phyloP scores from a whole-genome alignment of 2,797 vertebrate species.

The Caiman crocodilus region DNA sequence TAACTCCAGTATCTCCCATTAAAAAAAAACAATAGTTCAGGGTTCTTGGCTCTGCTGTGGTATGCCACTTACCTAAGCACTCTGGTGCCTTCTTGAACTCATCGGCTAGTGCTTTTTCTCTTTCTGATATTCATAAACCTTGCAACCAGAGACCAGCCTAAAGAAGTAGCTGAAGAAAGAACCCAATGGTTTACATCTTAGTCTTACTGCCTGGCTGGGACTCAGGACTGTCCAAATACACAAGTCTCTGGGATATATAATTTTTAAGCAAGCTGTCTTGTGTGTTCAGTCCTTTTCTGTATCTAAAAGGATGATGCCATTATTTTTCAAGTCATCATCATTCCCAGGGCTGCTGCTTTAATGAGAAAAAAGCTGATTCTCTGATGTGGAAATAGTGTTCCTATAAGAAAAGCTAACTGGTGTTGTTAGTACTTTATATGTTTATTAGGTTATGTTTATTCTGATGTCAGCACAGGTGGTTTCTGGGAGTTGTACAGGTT shows the following conservation, averaged over 20 bases:
- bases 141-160: background rate
- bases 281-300: background rate
- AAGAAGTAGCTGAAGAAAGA: constrained; percentile 1
- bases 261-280: background rate
- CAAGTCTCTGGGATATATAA: background rate
- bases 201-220: background rate
- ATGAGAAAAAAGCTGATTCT: constrained; percentile 15
- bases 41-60: background rate
- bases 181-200: background rate
- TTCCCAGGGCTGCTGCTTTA: background rate
- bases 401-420: constrained; percentile 8
- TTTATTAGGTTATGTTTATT: background rate
- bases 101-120: background rate
- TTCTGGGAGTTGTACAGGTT: background rate
- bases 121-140: background rate
- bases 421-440: constrained; percentile 3
- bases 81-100: constrained; percentile 37
- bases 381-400: background rate
- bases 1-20: background rate
- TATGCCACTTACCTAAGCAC: background rate
- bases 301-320: background rate
- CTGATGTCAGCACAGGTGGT: background rate
- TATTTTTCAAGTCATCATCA: background rate
- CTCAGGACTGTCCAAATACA: background rate
- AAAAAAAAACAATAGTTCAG: background rate